Evolutionary conservation across 2,797 vertebrate genomes (phyloP).

Genomic region (Champsocephalus gunnari): DNA sequence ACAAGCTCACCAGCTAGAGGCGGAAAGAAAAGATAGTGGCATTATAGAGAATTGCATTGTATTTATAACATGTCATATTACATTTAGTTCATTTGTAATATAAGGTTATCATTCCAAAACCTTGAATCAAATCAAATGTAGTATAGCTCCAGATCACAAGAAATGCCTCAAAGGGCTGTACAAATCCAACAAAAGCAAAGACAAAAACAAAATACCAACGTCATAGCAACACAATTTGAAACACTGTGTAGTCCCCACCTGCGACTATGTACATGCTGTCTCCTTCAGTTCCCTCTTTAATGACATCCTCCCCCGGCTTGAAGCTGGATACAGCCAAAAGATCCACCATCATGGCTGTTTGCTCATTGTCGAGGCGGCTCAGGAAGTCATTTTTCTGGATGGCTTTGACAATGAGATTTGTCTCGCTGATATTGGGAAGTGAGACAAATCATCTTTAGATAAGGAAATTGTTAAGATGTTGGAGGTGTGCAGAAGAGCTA

Average conservation of each 20-base stretch:
- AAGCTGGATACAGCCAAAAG: constrained; percentile 67
- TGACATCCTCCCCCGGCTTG: constrained; percentile 75
- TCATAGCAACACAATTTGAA: background rate
- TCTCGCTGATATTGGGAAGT: constrained; percentile 75
- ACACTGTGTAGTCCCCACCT: constrained; percentile 66
- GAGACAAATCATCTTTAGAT: constrained; percentile 20
- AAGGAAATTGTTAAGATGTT: background rate
- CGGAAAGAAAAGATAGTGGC: background rate
- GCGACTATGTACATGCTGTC: constrained; percentile 88
- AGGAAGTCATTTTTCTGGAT: constrained; percentile 87
- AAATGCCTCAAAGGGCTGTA: background rate
- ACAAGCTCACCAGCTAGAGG: constrained; percentile 82
- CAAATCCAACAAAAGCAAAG: too few relatives aligned
- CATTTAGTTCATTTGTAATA: background rate
- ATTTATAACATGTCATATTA: background rate
- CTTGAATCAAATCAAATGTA: background rate
- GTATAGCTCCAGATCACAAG: too few relatives aligned
- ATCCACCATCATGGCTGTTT: constrained; percentile 86
- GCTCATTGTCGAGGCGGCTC: constrained; percentile 86
- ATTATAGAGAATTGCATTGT: background rate
- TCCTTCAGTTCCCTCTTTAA: constrained; percentile 86
- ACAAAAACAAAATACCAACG: background rate
- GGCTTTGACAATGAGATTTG: constrained; percentile 82
- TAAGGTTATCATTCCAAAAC: background rate
- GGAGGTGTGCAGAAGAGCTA: background rate